Conservation (phyloP, 2,888 invertebrate genomes). For the Clivina fossor region DNA sequence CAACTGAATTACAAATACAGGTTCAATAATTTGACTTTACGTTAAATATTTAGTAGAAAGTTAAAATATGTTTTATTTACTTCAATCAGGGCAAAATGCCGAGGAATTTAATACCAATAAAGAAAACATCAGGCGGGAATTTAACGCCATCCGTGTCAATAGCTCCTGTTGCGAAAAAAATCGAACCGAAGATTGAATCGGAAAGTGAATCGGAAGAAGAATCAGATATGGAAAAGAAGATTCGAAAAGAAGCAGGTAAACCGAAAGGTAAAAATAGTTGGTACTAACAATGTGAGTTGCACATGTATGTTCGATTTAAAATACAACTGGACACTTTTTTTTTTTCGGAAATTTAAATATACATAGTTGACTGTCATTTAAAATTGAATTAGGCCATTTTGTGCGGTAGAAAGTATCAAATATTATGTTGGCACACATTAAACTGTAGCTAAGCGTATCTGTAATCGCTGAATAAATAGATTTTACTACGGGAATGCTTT, state of each 20-base stretch:
- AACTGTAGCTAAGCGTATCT: too few relatives aligned
- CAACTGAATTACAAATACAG: too few relatives aligned
- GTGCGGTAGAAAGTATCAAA: too few relatives aligned
- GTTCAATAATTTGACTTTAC: too few relatives aligned
- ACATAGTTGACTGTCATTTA: too few relatives aligned
- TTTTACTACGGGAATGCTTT: too few relatives aligned
- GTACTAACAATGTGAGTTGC: constrained; percentile 14
- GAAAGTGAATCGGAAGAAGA: constrained; percentile 36
- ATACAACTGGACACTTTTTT: too few relatives aligned
- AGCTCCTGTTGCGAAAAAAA: constrained; percentile 52
- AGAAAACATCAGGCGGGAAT: constrained; percentile 45
- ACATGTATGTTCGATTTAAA: too few relatives aligned
- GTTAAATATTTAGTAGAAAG: background rate
- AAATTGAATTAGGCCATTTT: too few relatives aligned
- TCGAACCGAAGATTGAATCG: constrained; percentile 39
- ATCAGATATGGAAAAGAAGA: constrained; percentile 22
- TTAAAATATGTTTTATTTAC: background rate
- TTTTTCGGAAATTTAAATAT: too few relatives aligned
- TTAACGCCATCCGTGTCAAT: constrained; percentile 57
- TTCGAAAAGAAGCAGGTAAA: constrained; percentile 32
- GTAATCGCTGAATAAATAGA: too few relatives aligned
- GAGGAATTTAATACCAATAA: constrained; percentile 37
- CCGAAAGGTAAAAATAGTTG: constrained; percentile 35
- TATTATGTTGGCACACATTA: too few relatives aligned
- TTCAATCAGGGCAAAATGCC: constrained; percentile 21